phyloP scores from a whole-genome alignment of 2,797 vertebrate species.

The Amblyraja radiata region DNA sequence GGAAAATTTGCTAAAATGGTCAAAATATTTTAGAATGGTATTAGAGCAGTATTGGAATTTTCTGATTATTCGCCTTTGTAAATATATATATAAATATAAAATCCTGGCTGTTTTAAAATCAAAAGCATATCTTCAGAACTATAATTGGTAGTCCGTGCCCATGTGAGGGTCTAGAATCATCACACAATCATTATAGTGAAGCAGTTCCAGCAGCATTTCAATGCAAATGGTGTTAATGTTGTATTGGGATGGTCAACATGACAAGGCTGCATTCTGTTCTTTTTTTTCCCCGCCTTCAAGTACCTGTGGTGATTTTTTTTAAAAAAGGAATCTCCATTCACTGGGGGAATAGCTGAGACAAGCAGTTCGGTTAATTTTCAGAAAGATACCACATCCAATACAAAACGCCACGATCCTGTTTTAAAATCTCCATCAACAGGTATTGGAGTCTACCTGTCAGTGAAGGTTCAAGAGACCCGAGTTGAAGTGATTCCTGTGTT shows the following conservation, averaged over 20 bases:
- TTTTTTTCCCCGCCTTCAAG: background rate
- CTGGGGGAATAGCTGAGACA: background rate
- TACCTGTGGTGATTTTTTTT: background rate
- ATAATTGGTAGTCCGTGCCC: background rate
- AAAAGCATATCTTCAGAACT: background rate
- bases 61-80: background rate
- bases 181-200: background rate
- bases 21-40: slow-evolving; percentile 4
- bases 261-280: background rate
- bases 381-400: background rate
- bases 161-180: background rate
- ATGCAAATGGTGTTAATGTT: background rate
- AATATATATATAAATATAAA: background rate
- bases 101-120: background rate
- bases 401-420: background rate
- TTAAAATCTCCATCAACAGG: background rate
- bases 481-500: background rate
- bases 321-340: background rate
- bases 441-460: background rate
- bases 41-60: background rate
- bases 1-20: background rate
- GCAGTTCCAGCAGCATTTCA: background rate
- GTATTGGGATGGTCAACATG: background rate
- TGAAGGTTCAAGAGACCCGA: background rate
- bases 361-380: background rate